Evolutionary conservation across 2,113 vertebrate species (phyloP), one percentile per base, ranked within the genome.

Genomic region (Ameiurus melas): DNA sequence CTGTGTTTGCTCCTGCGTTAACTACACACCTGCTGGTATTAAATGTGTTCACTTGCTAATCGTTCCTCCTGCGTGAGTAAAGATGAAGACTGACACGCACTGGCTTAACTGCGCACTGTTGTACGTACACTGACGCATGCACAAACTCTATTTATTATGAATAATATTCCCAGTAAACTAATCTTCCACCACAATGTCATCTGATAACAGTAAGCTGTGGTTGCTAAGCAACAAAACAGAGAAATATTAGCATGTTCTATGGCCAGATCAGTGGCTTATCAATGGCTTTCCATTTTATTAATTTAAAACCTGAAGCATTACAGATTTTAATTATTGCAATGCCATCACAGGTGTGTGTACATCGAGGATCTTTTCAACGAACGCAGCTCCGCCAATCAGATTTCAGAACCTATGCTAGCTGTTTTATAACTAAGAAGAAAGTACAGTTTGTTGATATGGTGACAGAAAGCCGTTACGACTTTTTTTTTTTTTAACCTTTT

Each of bases 31-130:
- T 57, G 64, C 78, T 87, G 86, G 77, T 36, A 68, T 68, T 55
- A 87, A 87, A 81, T 70, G 86, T 80, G 86, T 80, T 79, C 64
- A 71, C 64, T 73, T 58, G 78, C 86, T 82, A 82, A 71, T 82
- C 86, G 8, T 70, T 43, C 53, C 78, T 43, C 47, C 47, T 66
- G 20, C n/a, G 62, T 27, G 58, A 30, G 39, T 25, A 60, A 33
- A 79, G 53, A 58, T 57, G 16, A 80, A 64, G 75, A 19, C 85
- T 60, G 73, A 73, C 36, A 60, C 47, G 47, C 33, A 39, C 71
- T 5, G 47, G 30, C 14, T 25, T n/a, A 64, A 73, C 53, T 9
- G 16, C 47, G 13, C 84, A 36, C 14, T 43, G 55, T 20, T 39
- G 51, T 9, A 43, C 13, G 25, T 60, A 27, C 1, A 0, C 13